phyloP scores from a whole-genome alignment of 2,113 vertebrate species.

The Potamarius usumacintae region DNA sequence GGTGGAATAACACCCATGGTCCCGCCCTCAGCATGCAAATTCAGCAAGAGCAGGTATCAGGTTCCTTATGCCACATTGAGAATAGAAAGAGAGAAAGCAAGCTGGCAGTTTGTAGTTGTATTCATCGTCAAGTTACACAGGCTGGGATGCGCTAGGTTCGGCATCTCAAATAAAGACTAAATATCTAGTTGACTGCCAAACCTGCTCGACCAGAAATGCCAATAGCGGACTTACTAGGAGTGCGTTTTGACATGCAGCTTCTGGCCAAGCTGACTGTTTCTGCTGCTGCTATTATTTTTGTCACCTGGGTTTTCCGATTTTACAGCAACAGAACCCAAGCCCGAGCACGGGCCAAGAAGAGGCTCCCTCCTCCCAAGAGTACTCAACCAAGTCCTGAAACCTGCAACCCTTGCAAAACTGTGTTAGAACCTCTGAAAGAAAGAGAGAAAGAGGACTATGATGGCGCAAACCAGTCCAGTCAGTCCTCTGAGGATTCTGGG shows the following conservation, averaged over 20 bases:
- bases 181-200: slow-evolving; percentile 18
- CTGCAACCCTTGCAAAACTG: slow-evolving; percentile 56
- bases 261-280: slow-evolving; percentile 81
- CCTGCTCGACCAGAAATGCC: slow-evolving; percentile 63
- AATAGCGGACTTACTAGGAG: slow-evolving; percentile 67
- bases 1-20: slow-evolving; percentile 60
- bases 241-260: slow-evolving; percentile 84
- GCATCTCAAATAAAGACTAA: slow-evolving; percentile 64
- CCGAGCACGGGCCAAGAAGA: not conserved
- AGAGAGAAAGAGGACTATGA: slow-evolving; percentile 9
- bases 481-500: slow-evolving; percentile 33
- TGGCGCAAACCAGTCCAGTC: slow-evolving; percentile 26
- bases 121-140: slow-evolving; percentile 57
- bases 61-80: slow-evolving; percentile 62
- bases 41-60: slow-evolving; percentile 61
- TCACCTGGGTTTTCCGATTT: slow-evolving; percentile 78
- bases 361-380: slow-evolving; percentile 27
- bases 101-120: slow-evolving; percentile 64
- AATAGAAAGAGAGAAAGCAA: slow-evolving; percentile 58
- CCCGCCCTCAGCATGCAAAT: slow-evolving; percentile 77
- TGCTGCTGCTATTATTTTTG: slow-evolving; percentile 75
- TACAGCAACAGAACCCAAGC: slow-evolving; percentile 72
- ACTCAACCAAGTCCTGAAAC: slow-evolving; percentile 39
- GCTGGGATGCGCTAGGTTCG: slow-evolving; percentile 58
- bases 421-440: slow-evolving; percentile 37